Base-by-base conservation (phyloP, 2,113 vertebrate genomes). In the Litocranius walleri region DNA sequence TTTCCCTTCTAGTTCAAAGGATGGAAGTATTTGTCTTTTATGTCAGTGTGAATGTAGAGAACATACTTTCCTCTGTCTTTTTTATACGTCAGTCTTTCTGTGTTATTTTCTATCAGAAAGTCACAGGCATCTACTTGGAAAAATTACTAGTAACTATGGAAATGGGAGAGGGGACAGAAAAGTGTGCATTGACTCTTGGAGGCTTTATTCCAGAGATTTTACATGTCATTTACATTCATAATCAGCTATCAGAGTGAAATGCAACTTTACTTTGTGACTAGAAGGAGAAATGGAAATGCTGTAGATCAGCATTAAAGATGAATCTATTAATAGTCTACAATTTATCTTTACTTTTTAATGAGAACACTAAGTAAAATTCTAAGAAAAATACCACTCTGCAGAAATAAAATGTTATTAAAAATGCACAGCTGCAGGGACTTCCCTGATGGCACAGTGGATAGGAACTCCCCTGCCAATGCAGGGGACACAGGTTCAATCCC, bases 331-430 rank as follows among this genome's bases (percentile, higher is more conserved):
- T 62, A 88, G 27, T 23, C 59, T 50, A 48, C 1, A 17, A 23
- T 86, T 85, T 64, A n/a, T 33, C 43, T 86, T 90, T 61, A 80
- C 48, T 64, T 62, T 90, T 89, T 95, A 81, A 89, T 61, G 15
- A 77, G n/a, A 19, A 45, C 1, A 17, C 27, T 77, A 74, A 74
- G 7, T 59, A 12, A 90, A 90, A 62, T 87, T 82, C 29, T 40
- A 92, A 40, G 10, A 88, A 90, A 92, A 95, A 2, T 4, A 3
- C 62, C 74, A 0, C 40, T 36, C 3, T 88, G 80, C 0, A 87
- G 84, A 91, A 93, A 85, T 74, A 74, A 96, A 93, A 29, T 67
- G 50, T 80, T 91, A 29, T 25, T 25, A 52, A 94, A 90, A 96
- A 77, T 15, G 27, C 2, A 86, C 33, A 89, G 9, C 12, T 77